Conservation (phyloP, 2,113 vertebrate genomes). For the Apeltes quadracus region DNA sequence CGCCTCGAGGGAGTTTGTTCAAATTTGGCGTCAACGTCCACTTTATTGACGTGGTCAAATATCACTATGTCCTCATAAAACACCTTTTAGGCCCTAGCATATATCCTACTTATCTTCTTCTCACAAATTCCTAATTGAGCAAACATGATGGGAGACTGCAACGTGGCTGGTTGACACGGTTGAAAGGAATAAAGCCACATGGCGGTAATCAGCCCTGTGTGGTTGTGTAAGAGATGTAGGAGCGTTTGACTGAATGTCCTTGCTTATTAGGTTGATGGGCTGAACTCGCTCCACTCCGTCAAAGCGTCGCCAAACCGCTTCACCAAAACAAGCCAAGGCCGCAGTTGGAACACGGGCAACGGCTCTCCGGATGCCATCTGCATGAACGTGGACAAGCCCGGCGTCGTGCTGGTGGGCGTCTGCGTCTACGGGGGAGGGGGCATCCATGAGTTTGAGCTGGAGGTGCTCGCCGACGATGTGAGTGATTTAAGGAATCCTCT, state of each 20-base stretch:
- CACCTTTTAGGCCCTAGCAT: background rate
- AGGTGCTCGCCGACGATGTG: conserved; percentile 97
- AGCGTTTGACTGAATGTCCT: background rate
- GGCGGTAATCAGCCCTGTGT: background rate
- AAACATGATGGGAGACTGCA: background rate
- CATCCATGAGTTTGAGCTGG: conserved; percentile 97
- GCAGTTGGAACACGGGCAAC: conserved; percentile 99
- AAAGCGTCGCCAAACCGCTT: conserved; percentile 96
- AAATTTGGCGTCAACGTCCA: background rate
- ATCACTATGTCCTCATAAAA: background rate
- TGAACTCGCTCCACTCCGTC: conserved; percentile 95
- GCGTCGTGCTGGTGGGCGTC: conserved; percentile 95
- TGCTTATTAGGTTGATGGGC: conserved; percentile 87
- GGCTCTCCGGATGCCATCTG: conserved; percentile 98
- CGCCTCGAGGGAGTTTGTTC: background rate
- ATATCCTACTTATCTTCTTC: too few relatives aligned
- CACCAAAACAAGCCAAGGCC: conserved; percentile 97
- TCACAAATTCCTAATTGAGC: background rate
- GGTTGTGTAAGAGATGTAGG: background rate
- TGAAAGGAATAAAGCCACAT: too few relatives aligned
- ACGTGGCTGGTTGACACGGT: background rate
- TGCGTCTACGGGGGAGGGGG: conserved; percentile 98
- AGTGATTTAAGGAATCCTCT: conserved; percentile 58
- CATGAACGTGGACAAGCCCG: conserved; percentile 94
- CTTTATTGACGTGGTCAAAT: background rate